Conservation (phyloP, 2,113 vertebrate genomes). For the Microtus montanus region DNA sequence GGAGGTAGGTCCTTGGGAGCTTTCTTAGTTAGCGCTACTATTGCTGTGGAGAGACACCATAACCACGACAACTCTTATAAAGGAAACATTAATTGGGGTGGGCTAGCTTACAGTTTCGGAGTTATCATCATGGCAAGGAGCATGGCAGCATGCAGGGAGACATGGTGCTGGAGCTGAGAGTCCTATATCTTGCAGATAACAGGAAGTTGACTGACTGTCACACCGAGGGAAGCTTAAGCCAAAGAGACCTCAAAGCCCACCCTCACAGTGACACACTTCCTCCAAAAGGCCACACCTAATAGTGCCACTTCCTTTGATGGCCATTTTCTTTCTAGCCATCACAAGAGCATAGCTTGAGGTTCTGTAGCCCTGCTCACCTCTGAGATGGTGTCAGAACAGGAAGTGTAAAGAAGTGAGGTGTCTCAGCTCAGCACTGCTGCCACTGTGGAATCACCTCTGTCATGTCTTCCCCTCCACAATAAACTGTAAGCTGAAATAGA, state of each 20-base stretch:
- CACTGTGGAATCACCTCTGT: background rate
- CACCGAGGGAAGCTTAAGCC: no score
- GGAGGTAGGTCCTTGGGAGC: background rate
- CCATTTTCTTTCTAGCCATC: no score
- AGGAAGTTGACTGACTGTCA: no score
- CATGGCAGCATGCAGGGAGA: background rate
- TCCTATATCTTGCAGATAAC: no score
- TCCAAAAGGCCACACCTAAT: no score
- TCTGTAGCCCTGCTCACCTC: background rate
- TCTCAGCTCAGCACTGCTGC: background rate
- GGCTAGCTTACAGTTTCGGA: background rate
- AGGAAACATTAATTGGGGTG: background rate
- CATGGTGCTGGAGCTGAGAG: no score
- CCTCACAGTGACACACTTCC: no score
- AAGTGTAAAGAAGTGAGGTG: background rate
- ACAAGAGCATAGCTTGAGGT: background rate
- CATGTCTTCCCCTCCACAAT: background rate
- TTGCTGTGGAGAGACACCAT: background rate
- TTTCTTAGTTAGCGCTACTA: no score
- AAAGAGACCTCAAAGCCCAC: no score
- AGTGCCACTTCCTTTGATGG: no score
- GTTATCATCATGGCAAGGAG: background rate
- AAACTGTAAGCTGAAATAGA: background rate
- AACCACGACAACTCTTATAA: background rate
- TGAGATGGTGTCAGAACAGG: no score